phyloP scores from a whole-genome alignment of 2,797 vertebrate species.

The Crenichthys baileyi region DNA sequence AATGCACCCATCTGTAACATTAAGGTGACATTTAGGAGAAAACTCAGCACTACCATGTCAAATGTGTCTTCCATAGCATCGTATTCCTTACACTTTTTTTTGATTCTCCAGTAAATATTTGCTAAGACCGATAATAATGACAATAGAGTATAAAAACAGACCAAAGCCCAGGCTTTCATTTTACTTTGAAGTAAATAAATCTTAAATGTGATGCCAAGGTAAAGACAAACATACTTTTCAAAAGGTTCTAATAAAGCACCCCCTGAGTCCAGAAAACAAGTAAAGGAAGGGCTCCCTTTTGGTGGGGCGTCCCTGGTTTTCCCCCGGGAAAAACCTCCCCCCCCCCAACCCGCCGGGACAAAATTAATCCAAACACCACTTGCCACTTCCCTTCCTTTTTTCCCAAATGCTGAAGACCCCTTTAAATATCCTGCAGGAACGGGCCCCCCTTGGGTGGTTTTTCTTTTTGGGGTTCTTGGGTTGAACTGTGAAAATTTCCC shows the following conservation, averaged over 20 bases:
- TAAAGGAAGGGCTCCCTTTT: too few species aligned
- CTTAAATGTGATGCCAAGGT: background rate
- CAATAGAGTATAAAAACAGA: background rate
- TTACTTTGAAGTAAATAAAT: constrained; percentile 1
- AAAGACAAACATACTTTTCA: constrained; percentile 31
- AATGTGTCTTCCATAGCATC: background rate
- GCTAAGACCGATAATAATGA: background rate
- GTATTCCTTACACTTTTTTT: background rate
- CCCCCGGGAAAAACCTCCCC: too few species aligned
- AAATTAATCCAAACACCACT: too few species aligned
- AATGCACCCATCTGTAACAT: background rate
- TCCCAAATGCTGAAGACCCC: too few species aligned
- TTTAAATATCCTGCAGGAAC: too few species aligned
- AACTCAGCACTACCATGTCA: background rate
- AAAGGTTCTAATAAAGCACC: constrained; percentile 37
- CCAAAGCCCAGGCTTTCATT: background rate
- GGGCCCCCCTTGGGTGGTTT: too few species aligned
- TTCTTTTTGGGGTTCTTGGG: too few species aligned
- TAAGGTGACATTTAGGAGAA: constrained; percentile 1
- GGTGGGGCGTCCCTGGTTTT: too few species aligned
- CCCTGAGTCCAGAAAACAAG: constrained; percentile 43
- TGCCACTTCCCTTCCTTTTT: too few species aligned
- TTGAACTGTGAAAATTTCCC: too few species aligned
- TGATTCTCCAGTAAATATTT: background rate
- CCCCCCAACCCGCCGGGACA: too few species aligned